These are phyloP conservation scores for Coreoperca whiteheadi DNA, from an alignment of 2,113 vertebrate genomes.

Conservation along the genomic window DNA sequence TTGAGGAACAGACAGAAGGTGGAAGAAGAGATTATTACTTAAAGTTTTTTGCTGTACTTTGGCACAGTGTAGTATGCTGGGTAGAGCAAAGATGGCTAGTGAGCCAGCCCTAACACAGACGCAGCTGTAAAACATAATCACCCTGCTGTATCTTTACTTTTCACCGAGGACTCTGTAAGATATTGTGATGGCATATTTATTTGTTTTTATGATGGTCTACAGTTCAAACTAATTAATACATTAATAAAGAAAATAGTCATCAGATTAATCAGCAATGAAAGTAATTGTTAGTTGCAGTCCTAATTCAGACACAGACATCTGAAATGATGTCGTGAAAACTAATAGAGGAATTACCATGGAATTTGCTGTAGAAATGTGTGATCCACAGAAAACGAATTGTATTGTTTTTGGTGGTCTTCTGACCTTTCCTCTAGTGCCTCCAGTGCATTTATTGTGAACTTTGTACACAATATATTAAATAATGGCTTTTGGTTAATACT, in stretches of 20 bases:
- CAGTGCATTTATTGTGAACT: background rate
- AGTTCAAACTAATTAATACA: background rate
- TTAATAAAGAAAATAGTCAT: background rate
- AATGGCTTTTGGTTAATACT: no score
- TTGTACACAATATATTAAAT: background rate
- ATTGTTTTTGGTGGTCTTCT: no score
- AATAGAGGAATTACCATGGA: background rate
- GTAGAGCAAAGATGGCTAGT: background rate
- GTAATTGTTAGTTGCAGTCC: background rate
- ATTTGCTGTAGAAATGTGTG: background rate
- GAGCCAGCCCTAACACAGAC: background rate
- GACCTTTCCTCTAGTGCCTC: no score
- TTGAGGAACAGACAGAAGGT: background rate
- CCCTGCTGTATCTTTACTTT: conserved; percentile 18
- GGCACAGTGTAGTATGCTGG: background rate
- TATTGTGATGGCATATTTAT: background rate
- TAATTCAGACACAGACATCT: background rate
- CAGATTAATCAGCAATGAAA: background rate
- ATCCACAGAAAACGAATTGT: no score
- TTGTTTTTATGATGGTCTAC: background rate
- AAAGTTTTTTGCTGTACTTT: background rate
- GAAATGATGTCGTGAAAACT: background rate
- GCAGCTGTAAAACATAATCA: conserved; percentile 17
- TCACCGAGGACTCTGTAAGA: background rate
- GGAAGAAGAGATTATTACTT: background rate